These are phyloP conservation scores for Pseudachorutes palmiensis DNA, from an alignment of 1,140 invertebrate genomes.

Conservation along the genomic window DNA sequence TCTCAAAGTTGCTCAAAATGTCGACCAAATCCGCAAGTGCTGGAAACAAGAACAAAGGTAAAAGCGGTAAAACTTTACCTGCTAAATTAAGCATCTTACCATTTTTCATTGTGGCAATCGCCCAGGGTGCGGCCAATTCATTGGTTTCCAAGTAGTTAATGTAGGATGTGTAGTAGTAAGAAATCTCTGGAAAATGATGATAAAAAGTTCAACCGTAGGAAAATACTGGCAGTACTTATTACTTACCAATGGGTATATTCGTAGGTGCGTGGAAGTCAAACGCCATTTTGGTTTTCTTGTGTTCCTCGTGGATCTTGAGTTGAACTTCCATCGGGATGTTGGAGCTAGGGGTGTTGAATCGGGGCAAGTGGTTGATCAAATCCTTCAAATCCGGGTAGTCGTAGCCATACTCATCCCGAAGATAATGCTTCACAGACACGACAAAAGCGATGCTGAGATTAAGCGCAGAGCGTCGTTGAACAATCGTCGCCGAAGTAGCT, in stretches of 20 bases:
- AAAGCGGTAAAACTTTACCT: background rate
- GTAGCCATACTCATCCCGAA: slow-evolving; percentile 21
- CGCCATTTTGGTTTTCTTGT: background rate
- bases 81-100: background rate
- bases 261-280: background rate
- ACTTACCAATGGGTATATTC: slow-evolving; percentile 1
- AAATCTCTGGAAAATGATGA: slow-evolving; percentile 2
- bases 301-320: background rate
- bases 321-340: background rate
- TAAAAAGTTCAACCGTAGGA: background rate
- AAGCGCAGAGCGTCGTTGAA: background rate
- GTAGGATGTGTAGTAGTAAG: slow-evolving; percentile 7
- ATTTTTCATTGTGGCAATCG: background rate
- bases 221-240: background rate
- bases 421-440: slow-evolving; percentile 15
- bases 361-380: background rate
- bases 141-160: background rate
- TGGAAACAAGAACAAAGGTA: background rate
- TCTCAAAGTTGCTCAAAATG: slow-evolving; percentile 1
- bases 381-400: slow-evolving; percentile 19
- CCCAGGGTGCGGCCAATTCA: background rate
- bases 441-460: slow-evolving; percentile 17
- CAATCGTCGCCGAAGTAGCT: background rate
- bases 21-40: background rate
- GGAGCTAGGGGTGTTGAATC: slow-evolving; percentile 1